Conservation (phyloP, 2,888 invertebrate genomes). For the Caenorhabditis uteleia region DNA sequence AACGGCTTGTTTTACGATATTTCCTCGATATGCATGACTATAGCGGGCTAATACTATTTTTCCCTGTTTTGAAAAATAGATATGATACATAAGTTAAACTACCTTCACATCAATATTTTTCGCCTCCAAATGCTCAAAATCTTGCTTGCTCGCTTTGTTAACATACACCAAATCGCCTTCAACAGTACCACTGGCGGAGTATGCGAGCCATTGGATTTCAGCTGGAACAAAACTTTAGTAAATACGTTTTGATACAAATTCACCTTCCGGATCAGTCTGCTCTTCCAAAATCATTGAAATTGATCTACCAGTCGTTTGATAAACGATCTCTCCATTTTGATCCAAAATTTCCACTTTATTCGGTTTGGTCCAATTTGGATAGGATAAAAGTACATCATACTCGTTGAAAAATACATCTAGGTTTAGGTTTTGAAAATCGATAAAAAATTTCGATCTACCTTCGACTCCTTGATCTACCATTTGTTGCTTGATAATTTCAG, state of each 20-base stretch:
- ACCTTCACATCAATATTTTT: constrained; percentile 42
- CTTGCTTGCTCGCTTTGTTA: constrained; percentile 52
- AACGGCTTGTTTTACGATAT: constrained; percentile 63
- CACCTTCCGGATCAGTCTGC: constrained; percentile 34
- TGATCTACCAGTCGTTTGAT: constrained; percentile 50
- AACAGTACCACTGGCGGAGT: constrained; percentile 54
- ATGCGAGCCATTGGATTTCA: constrained; percentile 64
- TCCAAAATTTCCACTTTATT: constrained; percentile 40
- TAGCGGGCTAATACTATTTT: constrained; percentile 73
- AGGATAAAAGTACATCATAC: constrained; percentile 66
- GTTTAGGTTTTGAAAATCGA: no score
- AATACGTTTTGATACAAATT: no score
- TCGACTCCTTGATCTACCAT: constrained; percentile 57
- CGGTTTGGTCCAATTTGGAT: constrained; percentile 63
- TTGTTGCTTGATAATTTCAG: constrained; percentile 50
- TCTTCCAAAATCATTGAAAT: constrained; percentile 47
- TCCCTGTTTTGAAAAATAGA: no score
- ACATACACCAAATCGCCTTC: constrained; percentile 62
- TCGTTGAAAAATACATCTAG: constrained; percentile 49
- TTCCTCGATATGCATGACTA: constrained; percentile 71
- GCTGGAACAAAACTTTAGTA: no score
- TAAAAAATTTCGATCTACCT: no score
- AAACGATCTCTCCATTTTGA: constrained; percentile 30
- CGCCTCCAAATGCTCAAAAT: constrained; percentile 50
- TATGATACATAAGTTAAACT: no score